phyloP scores from a whole-genome alignment of 2,888 invertebrate genomes.

The Zele albiditarsus region DNA sequence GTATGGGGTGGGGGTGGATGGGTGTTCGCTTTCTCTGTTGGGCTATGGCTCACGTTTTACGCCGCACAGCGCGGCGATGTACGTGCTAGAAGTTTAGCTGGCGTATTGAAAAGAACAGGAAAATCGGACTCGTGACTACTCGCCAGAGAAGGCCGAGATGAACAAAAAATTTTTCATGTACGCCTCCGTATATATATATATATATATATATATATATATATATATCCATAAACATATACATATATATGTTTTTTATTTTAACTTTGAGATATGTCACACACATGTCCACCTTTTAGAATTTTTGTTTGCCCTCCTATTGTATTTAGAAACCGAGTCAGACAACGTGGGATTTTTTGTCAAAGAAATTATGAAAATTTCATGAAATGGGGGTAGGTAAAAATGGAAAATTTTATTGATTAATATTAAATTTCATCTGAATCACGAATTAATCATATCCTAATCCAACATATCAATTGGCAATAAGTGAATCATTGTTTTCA shows the following conservation, averaged over 20 bases:
- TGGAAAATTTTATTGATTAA: too few relatives aligned
- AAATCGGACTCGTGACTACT: conserved; percentile 41
- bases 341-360: too few relatives aligned
- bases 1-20: not conserved
- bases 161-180: not conserved
- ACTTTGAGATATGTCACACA: not conserved
- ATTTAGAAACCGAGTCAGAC: too few relatives aligned
- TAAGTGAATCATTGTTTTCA: too few relatives aligned
- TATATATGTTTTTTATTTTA: conserved; percentile 7
- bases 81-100: conserved; percentile 42
- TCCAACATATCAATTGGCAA: too few relatives aligned
- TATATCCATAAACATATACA: not conserved
- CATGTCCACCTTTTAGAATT: conserved; percentile 7
- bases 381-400: too few relatives aligned
- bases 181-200: not conserved
- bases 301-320: not conserved
- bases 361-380: too few relatives aligned
- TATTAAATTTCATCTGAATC: too few relatives aligned
- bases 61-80: conserved; percentile 18
- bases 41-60: conserved; percentile 28
- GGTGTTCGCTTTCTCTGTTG: not conserved
- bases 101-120: conserved; percentile 42
- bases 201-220: conserved; percentile 7
- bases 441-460: too few relatives aligned
- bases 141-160: not conserved